A percentile compares a stretch with the other conserved stretches of the same genome.
phyloP scores from a whole-genome alignment of 2,888 invertebrate genomes.

The Scaptomyza caliginosa region DNA sequence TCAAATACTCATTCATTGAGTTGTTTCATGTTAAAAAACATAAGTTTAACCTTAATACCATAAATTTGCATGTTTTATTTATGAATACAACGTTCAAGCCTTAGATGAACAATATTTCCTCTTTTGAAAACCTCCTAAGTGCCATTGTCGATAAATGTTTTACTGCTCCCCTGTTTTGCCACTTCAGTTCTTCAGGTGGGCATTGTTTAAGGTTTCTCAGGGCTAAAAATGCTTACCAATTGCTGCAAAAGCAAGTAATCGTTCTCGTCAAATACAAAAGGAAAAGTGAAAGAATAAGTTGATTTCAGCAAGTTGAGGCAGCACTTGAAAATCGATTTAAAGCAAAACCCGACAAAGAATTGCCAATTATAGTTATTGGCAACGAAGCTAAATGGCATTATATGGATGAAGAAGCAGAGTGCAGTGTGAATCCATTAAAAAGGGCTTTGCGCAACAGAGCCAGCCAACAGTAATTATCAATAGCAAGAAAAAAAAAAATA shows the following conservation, averaged over 20 bases:
- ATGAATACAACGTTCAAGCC: background rate
- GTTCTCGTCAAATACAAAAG: background rate
- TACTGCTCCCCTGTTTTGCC: background rate
- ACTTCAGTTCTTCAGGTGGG: background rate
- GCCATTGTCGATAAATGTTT: constrained; percentile 1
- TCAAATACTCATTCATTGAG: background rate
- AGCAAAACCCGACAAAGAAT: constrained; percentile 33
- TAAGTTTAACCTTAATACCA: too few species aligned
- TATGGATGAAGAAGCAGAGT: background rate
- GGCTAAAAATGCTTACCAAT: background rate
- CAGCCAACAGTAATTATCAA: constrained; percentile 59
- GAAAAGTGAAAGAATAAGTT: background rate
- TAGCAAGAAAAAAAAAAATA: constrained; percentile 32
- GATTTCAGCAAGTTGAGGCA: background rate
- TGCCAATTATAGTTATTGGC: constrained; percentile 32
- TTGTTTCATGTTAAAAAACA: too few species aligned
- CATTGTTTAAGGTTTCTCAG: background rate
- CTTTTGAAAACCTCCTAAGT: background rate
- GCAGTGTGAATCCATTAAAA: constrained; percentile 30
- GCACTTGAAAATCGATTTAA: constrained; percentile 41
- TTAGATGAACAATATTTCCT: background rate
- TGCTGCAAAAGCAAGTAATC: background rate
- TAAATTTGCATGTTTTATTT: background rate
- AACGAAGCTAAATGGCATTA: constrained; percentile 45
- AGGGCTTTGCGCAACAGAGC: constrained; percentile 15